These are phyloP conservation scores for Aricia agestis DNA, from an alignment of 1,140 invertebrate species.

Conservation along the genomic window DNA sequence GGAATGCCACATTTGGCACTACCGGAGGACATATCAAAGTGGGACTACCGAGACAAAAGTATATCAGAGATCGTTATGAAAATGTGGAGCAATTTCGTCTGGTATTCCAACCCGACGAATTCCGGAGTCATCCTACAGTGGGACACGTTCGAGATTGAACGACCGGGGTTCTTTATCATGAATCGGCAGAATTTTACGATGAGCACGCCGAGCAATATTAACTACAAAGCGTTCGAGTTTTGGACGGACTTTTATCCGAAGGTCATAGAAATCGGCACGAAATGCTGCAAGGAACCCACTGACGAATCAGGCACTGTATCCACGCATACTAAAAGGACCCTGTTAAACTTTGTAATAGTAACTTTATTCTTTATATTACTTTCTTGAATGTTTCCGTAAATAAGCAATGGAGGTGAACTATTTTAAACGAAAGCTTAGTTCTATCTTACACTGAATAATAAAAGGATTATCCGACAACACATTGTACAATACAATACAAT, in stretches of 20 bases:
- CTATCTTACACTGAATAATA: conserved; percentile 11
- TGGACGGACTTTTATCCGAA: conserved; percentile 89
- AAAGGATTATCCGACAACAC: not conserved
- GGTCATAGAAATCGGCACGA: conserved; percentile 80
- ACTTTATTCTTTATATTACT: conserved; percentile 43
- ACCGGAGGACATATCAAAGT: conserved; percentile 76
- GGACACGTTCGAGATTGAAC: conserved; percentile 80
- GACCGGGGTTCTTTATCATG: conserved; percentile 82
- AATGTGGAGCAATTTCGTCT: conserved; percentile 85
- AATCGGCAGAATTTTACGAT: conserved; percentile 84
- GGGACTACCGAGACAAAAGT: conserved; percentile 85
- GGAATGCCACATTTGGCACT: conserved; percentile 83
- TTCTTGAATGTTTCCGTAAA: conserved; percentile 33
- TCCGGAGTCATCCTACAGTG: conserved; percentile 82
- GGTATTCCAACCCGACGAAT: conserved; percentile 82
- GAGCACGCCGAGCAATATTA: conserved; percentile 78
- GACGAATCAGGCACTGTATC: conserved; percentile 54
- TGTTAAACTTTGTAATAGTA: conserved; percentile 42
- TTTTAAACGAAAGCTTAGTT: conserved; percentile 8
- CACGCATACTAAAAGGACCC: conserved; percentile 31
- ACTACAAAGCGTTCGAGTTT: conserved; percentile 86
- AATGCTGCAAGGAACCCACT: conserved; percentile 80
- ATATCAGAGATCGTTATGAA: conserved; percentile 86
- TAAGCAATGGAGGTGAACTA: too few species aligned
- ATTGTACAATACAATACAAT: too few species aligned